Conservation (phyloP, 2,797 vertebrate species). For the Microtus obscurus region DNA sequence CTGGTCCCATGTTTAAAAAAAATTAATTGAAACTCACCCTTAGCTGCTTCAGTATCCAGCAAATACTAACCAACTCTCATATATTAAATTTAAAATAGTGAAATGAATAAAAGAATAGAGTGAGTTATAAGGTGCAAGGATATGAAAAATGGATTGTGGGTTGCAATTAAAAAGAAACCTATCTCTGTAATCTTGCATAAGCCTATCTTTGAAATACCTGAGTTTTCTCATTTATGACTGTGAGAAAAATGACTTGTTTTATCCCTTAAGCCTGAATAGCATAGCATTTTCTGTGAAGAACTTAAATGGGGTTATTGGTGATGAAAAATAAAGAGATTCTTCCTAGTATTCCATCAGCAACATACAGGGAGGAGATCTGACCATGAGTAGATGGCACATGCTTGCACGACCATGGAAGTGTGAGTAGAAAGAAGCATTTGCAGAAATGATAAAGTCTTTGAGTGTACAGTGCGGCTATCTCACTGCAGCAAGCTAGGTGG, state of each 20-base stretch:
- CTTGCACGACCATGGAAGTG: background rate
- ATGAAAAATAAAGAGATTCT: background rate
- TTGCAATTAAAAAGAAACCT: conserved; percentile 38
- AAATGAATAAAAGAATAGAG: background rate
- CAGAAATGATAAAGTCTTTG: background rate
- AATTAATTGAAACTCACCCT: background rate
- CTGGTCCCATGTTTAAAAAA: background rate
- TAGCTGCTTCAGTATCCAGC: too few relatives aligned
- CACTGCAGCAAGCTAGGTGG: background rate
- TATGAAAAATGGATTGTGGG: background rate
- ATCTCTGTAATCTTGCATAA: background rate
- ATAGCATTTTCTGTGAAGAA: conserved; percentile 29
- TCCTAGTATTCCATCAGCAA: background rate
- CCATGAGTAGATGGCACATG: background rate
- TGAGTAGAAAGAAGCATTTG: background rate
- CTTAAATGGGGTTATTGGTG: background rate
- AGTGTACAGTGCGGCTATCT: background rate
- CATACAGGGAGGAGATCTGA: background rate
- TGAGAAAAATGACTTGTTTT: conserved; percentile 14
- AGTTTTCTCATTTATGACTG: conserved; percentile 38
- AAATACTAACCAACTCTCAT: conserved; percentile 16
- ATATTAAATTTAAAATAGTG: conserved; percentile 4
- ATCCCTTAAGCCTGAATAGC: background rate
- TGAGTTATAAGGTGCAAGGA: background rate
- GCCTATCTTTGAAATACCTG: background rate